A percentile compares a stretch with the other conserved stretches of the same genome.
phyloP scores from a whole-genome alignment of 2,113 vertebrate genomes.

The Theropithecus gelada region DNA sequence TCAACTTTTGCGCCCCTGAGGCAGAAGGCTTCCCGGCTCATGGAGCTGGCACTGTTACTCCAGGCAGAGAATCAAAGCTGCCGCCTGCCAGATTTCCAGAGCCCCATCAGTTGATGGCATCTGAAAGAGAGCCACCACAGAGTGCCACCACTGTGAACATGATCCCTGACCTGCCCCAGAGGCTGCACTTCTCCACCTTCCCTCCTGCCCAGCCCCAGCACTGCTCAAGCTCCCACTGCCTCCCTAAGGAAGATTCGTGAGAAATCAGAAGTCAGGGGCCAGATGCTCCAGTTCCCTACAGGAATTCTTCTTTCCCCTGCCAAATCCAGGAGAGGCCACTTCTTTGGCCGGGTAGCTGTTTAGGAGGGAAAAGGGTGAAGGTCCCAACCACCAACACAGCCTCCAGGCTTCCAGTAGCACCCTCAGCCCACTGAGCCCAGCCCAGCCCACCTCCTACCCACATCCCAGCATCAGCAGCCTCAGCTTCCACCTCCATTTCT shows the following conservation, averaged over 20 bases:
- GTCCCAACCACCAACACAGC: neutral
- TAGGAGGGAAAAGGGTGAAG: no score
- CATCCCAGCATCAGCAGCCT: accelerated
- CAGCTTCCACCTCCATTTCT: neutral
- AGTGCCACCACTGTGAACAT: accelerated
- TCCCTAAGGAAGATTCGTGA: neutral
- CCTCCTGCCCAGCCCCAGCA: neutral
- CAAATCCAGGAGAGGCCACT: neutral
- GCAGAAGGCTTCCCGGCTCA: no score
- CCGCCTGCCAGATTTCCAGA: neutral
- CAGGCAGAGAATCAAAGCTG: neutral
- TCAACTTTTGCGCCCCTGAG: neutral
- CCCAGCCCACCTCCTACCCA: no score
- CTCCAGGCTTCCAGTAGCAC: neutral
- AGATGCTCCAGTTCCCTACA: neutral
- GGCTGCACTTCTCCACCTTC: neutral
- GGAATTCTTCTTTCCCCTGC: neutral
- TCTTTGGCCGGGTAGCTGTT: neutral
- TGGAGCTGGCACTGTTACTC: accelerated
- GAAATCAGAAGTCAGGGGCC: neutral
- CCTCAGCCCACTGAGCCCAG: neutral
- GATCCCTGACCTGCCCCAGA: neutral
- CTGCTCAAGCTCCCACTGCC: neutral
- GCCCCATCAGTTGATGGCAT: neutral
- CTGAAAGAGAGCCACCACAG: neutral